Evolutionary conservation across 2,888 invertebrate genomes (phyloP).

Genomic region (Anthrax anthrax): DNA sequence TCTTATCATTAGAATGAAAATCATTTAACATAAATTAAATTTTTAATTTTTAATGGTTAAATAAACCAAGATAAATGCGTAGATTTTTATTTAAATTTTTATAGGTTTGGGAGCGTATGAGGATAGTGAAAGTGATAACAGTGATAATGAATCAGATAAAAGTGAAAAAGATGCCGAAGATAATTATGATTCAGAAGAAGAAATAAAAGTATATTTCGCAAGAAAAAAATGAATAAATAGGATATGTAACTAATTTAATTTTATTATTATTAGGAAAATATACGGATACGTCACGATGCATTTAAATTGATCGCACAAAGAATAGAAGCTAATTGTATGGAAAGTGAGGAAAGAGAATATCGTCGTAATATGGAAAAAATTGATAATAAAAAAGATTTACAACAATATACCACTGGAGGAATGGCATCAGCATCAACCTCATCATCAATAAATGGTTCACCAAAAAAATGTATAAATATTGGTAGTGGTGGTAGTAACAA

Average conservation of each 20-base stretch:
- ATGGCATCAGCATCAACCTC: constrained; percentile 3
- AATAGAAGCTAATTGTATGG: constrained; percentile 8
- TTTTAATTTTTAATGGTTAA: too few relatives aligned
- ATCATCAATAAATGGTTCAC: constrained; percentile 5
- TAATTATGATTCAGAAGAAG: constrained; percentile 50
- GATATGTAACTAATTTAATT: neutral
- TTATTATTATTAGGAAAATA: constrained; percentile 12
- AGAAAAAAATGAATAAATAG: neutral
- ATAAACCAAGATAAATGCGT: neutral
- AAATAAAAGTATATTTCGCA: constrained; percentile 64
- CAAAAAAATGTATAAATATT: constrained; percentile 4
- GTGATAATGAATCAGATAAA: constrained; percentile 38
- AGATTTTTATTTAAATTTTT: constrained; percentile 14
- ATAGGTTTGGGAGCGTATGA: constrained; percentile 76
- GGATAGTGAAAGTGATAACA: constrained; percentile 50
- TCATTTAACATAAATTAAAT: too few relatives aligned
- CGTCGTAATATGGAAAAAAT: constrained; percentile 5
- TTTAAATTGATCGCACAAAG: constrained; percentile 11
- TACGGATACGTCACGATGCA: constrained; percentile 7
- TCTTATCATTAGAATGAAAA: too few relatives aligned
- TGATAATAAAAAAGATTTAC: neutral
- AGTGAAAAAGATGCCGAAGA: constrained; percentile 37
- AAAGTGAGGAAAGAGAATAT: constrained; percentile 9
- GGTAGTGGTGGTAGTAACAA: constrained; percentile 9
- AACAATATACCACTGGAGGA: constrained; percentile 5